Percentiles rank a stretch among this genome's conserved stretches.
Evolutionary conservation across 2,797 vertebrate genomes (phyloP).

Genomic region (Vireo griseus): DNA sequence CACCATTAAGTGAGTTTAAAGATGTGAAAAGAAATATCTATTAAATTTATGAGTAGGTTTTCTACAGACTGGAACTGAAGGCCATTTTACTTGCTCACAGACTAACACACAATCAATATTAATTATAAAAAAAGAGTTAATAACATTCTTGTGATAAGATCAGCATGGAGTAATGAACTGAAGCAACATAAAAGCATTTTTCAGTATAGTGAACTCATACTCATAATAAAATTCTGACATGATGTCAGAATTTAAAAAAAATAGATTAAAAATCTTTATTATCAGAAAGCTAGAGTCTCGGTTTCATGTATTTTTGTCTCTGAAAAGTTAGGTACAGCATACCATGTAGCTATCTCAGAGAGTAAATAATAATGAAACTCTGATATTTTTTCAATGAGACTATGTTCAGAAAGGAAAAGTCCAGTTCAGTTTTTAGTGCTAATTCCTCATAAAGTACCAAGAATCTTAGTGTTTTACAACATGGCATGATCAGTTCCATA

Average conservation of each 20-base stretch:
- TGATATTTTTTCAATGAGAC: neutral
- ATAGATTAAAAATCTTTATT: neutral
- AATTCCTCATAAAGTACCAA: neutral
- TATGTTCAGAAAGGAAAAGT: neutral
- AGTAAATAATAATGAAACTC: neutral
- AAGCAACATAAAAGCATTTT: neutral
- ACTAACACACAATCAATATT: neutral
- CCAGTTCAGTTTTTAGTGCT: neutral
- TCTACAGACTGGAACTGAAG: neutral
- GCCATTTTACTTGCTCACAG: neutral
- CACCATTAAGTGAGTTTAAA: neutral
- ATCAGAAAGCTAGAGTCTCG: neutral
- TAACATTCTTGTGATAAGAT: neutral
- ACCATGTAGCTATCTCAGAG: neutral
- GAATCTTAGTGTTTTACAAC: neutral
- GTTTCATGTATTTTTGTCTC: neutral
- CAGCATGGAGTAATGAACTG: neutral
- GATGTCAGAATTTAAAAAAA: neutral
- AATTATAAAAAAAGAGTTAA: neutral
- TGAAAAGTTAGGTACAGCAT: neutral
- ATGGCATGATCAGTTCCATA: neutral
- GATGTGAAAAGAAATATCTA: neutral
- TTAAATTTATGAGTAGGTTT: constrained; percentile 17
- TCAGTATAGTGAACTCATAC: neutral
- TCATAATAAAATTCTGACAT: no score